A percentile compares a stretch with the other conserved stretches of the same genome.
Evolutionary conservation across 1,140 invertebrate genomes (phyloP).

Genomic region (Nasonia longicornis): DNA sequence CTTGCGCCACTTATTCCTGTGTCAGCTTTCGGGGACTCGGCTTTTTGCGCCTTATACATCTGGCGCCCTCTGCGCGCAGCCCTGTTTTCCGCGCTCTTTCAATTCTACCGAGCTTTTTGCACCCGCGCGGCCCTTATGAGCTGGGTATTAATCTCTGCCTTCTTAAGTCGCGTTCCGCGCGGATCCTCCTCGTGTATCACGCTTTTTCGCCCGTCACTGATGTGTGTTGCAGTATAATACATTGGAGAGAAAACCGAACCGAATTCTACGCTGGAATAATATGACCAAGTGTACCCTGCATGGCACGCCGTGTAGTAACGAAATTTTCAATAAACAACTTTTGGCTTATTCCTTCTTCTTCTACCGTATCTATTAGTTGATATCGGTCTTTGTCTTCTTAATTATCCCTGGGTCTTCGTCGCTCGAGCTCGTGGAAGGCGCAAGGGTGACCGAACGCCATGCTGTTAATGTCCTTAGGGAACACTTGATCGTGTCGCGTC

Average conservation of each 20-base stretch:
- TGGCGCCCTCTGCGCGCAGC: background rate
- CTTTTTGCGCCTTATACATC: background rate
- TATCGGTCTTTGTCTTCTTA: conserved; percentile 23
- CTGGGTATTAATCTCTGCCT: conserved; percentile 19
- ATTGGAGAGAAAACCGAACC: no score
- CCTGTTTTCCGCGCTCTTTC: background rate
- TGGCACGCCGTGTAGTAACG: no score
- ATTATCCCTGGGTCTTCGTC: conserved; percentile 19
- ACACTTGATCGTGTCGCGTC: conserved; percentile 38
- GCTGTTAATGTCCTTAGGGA: conserved; percentile 23
- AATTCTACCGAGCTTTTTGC: conserved; percentile 1
- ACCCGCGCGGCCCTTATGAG: background rate
- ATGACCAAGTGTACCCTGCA: no score
- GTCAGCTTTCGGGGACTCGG: conserved; percentile 5
- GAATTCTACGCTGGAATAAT: no score
- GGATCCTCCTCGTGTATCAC: background rate
- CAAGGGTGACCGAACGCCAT: conserved; percentile 12
- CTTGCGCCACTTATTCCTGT: conserved; percentile 28
- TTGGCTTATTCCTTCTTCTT: background rate
- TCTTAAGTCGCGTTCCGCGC: background rate
- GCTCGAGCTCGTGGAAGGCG: background rate
- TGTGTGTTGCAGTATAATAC: no score
- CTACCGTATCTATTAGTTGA: background rate
- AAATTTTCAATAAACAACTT: background rate
- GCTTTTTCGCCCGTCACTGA: background rate